Evolutionary conservation across 1,140 invertebrate species (phyloP).

Genomic region (Leptinotarsa texana): DNA sequence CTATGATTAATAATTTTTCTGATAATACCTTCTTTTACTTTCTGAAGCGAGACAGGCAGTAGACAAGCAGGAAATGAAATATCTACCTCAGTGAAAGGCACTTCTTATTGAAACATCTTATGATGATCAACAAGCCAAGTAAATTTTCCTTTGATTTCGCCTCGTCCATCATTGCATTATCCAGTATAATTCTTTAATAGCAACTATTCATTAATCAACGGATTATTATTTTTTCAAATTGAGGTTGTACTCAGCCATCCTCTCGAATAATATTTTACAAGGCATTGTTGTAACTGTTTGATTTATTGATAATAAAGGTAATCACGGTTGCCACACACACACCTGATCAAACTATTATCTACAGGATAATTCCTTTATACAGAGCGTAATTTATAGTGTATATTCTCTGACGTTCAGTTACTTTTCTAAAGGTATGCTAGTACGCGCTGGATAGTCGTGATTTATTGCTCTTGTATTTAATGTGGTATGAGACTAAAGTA

Average conservation of each 20-base stretch:
- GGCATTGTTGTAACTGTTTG: conserved; percentile 16
- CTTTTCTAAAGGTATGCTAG: conserved; percentile 3
- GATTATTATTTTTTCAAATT: conserved; percentile 23
- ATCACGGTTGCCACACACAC: conserved; percentile 20
- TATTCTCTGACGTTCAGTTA: conserved; percentile 15
- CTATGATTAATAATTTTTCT: too few relatives aligned
- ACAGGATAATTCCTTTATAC: conserved; percentile 18
- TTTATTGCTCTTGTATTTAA: conserved; percentile 15
- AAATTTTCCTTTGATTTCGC: too few relatives aligned
- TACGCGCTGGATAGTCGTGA: not conserved
- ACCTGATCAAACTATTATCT: conserved; percentile 26
- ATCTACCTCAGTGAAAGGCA: too few relatives aligned
- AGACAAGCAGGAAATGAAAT: too few relatives aligned
- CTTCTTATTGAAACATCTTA: too few relatives aligned
- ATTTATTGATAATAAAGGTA: conserved; percentile 20
- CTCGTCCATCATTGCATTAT: not conserved
- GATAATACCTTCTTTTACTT: too few relatives aligned
- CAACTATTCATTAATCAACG: conserved; percentile 16
- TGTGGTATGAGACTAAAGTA: conserved; percentile 2
- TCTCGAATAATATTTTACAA: conserved; percentile 22
- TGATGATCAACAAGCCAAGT: too few relatives aligned
- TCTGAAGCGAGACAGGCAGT: too few relatives aligned
- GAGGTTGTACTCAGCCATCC: conserved; percentile 10
- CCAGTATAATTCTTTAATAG: not conserved
- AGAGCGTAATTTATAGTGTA: conserved; percentile 17